phyloP scores from a whole-genome alignment of 2,113 vertebrate species.

The Cryptoleucopteryx plumbea region DNA sequence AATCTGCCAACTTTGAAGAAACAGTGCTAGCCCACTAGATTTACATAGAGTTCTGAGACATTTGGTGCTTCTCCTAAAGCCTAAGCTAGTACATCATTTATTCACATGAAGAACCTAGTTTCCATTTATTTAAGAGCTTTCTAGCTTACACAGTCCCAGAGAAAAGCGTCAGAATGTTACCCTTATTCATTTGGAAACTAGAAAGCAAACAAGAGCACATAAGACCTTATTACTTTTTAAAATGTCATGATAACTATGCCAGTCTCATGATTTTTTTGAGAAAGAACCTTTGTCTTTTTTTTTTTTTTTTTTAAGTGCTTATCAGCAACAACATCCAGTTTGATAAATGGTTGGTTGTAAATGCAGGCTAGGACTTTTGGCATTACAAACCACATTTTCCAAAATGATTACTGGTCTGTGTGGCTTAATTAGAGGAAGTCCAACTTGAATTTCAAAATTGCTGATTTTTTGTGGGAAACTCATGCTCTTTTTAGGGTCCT shows the following conservation, averaged over 20 bases:
- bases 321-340: not conserved
- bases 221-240: conserved; percentile 50
- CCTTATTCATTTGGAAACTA: not conserved
- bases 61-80: not conserved
- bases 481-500: not conserved
- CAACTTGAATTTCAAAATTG: conserved; percentile 1
- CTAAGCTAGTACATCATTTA: conserved; percentile 30
- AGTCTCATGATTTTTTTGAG: not conserved
- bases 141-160: not conserved
- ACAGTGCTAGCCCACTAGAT: not conserved
- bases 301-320: not conserved
- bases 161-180: conserved; percentile 38
- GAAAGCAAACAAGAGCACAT: conserved; percentile 36
- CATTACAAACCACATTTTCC: not conserved
- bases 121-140: conserved; percentile 48
- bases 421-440: not conserved
- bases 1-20: not conserved
- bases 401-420: not conserved
- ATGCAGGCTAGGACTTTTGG: not conserved
- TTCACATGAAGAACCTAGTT: conserved; percentile 11
- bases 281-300: not conserved
- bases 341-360: not conserved
- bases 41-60: not conserved
- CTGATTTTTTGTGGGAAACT: not conserved
- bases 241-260: conserved; percentile 44